phyloP scores from a whole-genome alignment of 1,140 invertebrate species.

The Plodia interpunctella region DNA sequence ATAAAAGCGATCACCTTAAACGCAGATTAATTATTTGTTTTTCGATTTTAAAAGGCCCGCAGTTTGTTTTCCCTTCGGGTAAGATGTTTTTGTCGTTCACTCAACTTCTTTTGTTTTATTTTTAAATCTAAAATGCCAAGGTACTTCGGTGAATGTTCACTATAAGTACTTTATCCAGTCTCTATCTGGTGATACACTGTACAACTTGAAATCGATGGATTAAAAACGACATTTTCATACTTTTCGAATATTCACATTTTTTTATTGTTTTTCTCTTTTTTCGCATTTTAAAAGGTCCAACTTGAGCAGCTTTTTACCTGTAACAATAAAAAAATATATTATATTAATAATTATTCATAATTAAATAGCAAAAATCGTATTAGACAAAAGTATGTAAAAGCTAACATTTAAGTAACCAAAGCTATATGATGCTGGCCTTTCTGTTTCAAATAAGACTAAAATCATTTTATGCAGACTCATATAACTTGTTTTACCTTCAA shows the following conservation, averaged over 20 bases:
- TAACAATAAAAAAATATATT: slow-evolving; percentile 33
- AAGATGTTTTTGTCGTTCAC: slow-evolving; percentile 37
- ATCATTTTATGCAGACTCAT: too few species aligned
- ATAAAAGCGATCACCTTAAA: slow-evolving; percentile 55
- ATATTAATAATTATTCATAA: too few species aligned
- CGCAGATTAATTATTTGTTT: slow-evolving; percentile 61
- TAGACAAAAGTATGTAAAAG: too few species aligned
- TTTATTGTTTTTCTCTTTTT: slow-evolving; percentile 63
- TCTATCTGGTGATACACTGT: slow-evolving; percentile 41
- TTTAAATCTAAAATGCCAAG: slow-evolving; percentile 25
- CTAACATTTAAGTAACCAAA: too few species aligned
- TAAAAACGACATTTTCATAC: not conserved
- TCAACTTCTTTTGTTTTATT: slow-evolving; percentile 24
- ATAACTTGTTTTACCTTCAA: too few species aligned
- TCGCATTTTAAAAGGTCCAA: slow-evolving; percentile 48
- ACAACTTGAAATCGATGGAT: slow-evolving; percentile 4
- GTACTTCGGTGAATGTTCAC: slow-evolving; percentile 21
- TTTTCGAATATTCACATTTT: slow-evolving; percentile 19
- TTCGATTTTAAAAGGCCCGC: slow-evolving; percentile 42
- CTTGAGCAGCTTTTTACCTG: slow-evolving; percentile 33
- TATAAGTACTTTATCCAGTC: slow-evolving; percentile 37
- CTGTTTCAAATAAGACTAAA: too few species aligned
- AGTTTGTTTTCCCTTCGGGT: slow-evolving; percentile 34
- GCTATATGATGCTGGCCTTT: too few species aligned
- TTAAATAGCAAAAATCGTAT: too few species aligned